Evolutionary conservation across 2,888 invertebrate species (phyloP).

Genomic region (Xestia ashworthii): DNA sequence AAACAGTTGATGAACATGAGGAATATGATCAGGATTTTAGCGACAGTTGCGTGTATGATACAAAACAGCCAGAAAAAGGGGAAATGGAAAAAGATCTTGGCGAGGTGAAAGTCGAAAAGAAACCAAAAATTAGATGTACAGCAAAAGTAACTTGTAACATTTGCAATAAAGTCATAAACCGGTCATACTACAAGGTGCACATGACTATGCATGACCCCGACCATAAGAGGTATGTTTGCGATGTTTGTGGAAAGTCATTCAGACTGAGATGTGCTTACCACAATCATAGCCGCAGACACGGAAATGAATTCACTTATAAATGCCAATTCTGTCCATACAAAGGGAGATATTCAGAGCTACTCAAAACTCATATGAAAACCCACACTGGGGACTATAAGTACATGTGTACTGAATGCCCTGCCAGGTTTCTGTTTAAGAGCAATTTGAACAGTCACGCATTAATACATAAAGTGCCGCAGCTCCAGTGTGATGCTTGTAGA

Average conservation of each 20-base stretch:
- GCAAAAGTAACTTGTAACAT: slow-evolving; percentile 55
- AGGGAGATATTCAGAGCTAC: slow-evolving; percentile 75
- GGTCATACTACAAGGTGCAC: slow-evolving; percentile 78
- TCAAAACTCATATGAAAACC: slow-evolving; percentile 79
- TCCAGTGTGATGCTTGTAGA: slow-evolving; percentile 79
- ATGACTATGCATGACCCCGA: slow-evolving; percentile 80
- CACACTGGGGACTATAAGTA: slow-evolving; percentile 80
- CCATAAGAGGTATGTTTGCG: slow-evolving; percentile 79
- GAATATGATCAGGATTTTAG: slow-evolving; percentile 63
- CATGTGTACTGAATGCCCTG: slow-evolving; percentile 82
- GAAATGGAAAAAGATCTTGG: slow-evolving; percentile 32
- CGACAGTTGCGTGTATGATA: slow-evolving; percentile 61
- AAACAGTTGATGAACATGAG: slow-evolving; percentile 52
- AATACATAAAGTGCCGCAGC: slow-evolving; percentile 78
- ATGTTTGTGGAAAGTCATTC: slow-evolving; percentile 81
- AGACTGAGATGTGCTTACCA: slow-evolving; percentile 77
- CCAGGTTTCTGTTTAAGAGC: slow-evolving; percentile 79
- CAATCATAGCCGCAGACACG: slow-evolving; percentile 77
- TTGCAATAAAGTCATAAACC: slow-evolving; percentile 75
- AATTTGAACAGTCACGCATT: slow-evolving; percentile 80
- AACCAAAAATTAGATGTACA: slow-evolving; percentile 66
- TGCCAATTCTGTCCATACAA: slow-evolving; percentile 79
- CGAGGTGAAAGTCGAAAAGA: slow-evolving; percentile 61
- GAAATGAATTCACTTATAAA: slow-evolving; percentile 79
- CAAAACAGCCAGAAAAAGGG: slow-evolving; percentile 62